Evolutionary conservation across 2,888 invertebrate species (phyloP), one percentile per base, ranked within the genome.

Genomic region (Gandaritis pyraliata): DNA sequence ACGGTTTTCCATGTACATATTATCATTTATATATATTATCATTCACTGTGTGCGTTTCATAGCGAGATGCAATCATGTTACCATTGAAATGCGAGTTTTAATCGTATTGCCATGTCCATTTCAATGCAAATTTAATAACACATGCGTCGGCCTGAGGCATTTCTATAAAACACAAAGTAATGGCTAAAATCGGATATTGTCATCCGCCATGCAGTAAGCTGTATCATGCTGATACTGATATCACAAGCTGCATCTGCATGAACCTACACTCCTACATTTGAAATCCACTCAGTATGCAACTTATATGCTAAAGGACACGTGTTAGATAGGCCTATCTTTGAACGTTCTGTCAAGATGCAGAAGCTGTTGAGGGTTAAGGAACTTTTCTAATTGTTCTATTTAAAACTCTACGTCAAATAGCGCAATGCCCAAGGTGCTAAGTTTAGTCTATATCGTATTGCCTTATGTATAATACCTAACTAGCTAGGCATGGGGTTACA

Each of bases 141-240:
- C 91, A 92, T 92, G 92, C 92, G 83, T 86, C 85, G 90, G 90
- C 90, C 91, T 82, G 87, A 90, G 91, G 90, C 91, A 83, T 85
- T 82, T 87, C 90, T 92, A 90, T 87, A 71, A 85, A 87, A 89
- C 88, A 90, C 78, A 86, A 88, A 89, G 80, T 81, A 84, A 85
- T 82, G 70, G 82, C 86, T 84, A 85, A 87, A 91, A 86, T 81
- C 82, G 89, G 89, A 89, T 84, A 81, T 76, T 83, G 74, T 83
- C 80, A 86, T 90, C 89, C 88, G 90, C 90, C 92, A 92, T 92
- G 92, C 92, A 90, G 85, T 82, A 92, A 92, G 92, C 92, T 86
- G 86, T 85, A 81, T 86, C 92, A 92, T 92, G 92, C 92, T 90
- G 84, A 83, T 86, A 85, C 85, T 78, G 78, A 78, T 82, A 79